These are phyloP conservation scores for Empidonax alnorum DNA, from an alignment of 2,113 vertebrate species.

Conservation along the genomic window DNA sequence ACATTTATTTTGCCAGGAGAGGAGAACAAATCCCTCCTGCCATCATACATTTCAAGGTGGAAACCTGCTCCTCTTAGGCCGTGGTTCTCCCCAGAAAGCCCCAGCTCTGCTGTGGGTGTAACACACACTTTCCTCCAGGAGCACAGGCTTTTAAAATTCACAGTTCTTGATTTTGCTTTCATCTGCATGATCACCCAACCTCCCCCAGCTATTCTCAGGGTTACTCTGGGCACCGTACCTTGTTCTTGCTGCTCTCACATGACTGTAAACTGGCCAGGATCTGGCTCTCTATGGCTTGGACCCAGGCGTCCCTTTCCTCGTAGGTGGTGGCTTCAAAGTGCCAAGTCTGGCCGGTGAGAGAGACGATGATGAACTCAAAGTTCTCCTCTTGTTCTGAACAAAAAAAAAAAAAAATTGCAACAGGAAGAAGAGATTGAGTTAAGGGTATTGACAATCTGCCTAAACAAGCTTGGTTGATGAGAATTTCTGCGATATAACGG, in stretches of 20 bases:
- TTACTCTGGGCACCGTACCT: conserved; percentile 74
- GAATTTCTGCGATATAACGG: background rate
- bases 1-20: background rate
- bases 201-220: fast-evolving
- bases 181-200: background rate
- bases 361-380: conserved; percentile 97
- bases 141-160: background rate
- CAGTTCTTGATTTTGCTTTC: background rate
- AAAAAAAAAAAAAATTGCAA: background rate
- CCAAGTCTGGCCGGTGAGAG: conserved; percentile 96
- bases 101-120: background rate
- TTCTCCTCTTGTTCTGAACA: conserved; percentile 95
- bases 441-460: background rate
- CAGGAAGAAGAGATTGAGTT: background rate
- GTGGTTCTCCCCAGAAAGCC: background rate
- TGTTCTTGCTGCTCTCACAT: conserved; percentile 98
- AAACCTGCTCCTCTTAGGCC: background rate
- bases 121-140: fast-evolving
- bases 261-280: conserved; percentile 96
- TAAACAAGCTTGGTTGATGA: background rate
- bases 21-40: background rate
- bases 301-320: conserved; percentile 95
- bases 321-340: conserved; percentile 95
- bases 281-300: conserved; percentile 96
- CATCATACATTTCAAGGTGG: background rate